These are phyloP conservation scores for Caranx melampygus DNA, from an alignment of 2,113 vertebrate genomes.

Conservation along the genomic window DNA sequence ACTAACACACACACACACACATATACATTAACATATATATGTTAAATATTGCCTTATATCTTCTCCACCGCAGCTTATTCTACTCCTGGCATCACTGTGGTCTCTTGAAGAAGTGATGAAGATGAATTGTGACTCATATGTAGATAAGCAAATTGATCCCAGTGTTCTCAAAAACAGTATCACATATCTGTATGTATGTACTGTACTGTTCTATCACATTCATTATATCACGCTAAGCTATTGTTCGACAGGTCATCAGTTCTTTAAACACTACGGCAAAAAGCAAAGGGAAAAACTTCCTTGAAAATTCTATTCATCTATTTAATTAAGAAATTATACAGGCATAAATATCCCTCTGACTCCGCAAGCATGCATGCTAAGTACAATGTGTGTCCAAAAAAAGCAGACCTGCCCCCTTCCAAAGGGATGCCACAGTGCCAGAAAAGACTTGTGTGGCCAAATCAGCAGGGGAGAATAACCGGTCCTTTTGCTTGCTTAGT, in stretches of 20 bases:
- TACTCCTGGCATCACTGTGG: conserved; percentile 19
- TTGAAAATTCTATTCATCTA: conserved; percentile 30
- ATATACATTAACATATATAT: conserved; percentile 6
- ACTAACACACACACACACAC: neutral
- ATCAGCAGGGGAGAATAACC: conserved; percentile 68
- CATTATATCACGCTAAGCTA: neutral
- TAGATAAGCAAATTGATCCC: neutral
- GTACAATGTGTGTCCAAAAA: conserved; percentile 48
- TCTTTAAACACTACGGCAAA: neutral
- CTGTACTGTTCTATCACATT: neutral
- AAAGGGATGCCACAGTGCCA: conserved; percentile 58
- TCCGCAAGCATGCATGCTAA: conserved; percentile 57
- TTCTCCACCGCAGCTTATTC: conserved; percentile 4
- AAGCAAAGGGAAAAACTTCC: neutral
- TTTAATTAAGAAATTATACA: conserved; percentile 54
- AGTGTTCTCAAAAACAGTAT: neutral
- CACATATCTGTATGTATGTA: neutral
- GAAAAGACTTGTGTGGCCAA: conserved; percentile 64
- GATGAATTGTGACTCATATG: neutral
- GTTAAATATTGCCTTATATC: neutral
- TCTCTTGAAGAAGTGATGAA: no score
- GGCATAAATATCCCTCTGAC: conserved; percentile 41
- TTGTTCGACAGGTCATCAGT: neutral
- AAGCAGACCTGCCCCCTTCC: conserved; percentile 49
- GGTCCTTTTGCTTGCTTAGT: conserved; percentile 62